A percentile compares a stretch with the other conserved stretches of the same genome.
Evolutionary conservation across 1,140 invertebrate species (phyloP).

Genomic region (Gerris buenoi): DNA sequence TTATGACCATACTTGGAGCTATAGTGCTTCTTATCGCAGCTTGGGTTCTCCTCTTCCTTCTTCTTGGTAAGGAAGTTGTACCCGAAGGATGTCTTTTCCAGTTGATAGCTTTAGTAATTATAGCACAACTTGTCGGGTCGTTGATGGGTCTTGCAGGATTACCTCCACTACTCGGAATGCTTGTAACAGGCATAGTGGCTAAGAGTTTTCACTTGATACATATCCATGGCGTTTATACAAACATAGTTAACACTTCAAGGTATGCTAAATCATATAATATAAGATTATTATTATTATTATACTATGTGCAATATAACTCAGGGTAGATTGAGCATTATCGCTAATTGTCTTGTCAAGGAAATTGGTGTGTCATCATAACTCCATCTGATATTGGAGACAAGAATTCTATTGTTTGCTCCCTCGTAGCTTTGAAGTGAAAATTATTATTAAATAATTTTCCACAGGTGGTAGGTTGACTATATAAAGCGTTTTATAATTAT

Average conservation of each 20-base stretch:
- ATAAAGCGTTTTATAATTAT: too few relatives aligned
- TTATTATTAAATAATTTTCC: too few relatives aligned
- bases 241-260: slow-evolving; percentile 18
- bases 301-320: too few relatives aligned
- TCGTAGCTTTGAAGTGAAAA: too few relatives aligned
- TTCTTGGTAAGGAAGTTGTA: slow-evolving; percentile 55
- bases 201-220: slow-evolving; percentile 19
- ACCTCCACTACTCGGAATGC: slow-evolving; percentile 22
- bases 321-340: too few relatives aligned
- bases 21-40: slow-evolving; percentile 1
- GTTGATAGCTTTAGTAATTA: slow-evolving; percentile 37
- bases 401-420: too few relatives aligned
- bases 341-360: too few relatives aligned
- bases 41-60: slow-evolving; percentile 34
- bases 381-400: too few relatives aligned
- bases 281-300: too few relatives aligned
- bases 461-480: too few relatives aligned
- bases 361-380: too few relatives aligned
- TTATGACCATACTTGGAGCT: neutral
- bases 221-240: slow-evolving; percentile 15
- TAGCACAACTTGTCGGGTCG: slow-evolving; percentile 15
- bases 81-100: slow-evolving; percentile 60
- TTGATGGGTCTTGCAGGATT: slow-evolving; percentile 10
- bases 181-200: slow-evolving; percentile 19
- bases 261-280: too few relatives aligned